Percentiles rank a stretch among this genome's conserved stretches.
These are phyloP conservation scores for Nymphicus hollandicus DNA, from an alignment of 2,113 vertebrate species.

Conservation along the genomic window DNA sequence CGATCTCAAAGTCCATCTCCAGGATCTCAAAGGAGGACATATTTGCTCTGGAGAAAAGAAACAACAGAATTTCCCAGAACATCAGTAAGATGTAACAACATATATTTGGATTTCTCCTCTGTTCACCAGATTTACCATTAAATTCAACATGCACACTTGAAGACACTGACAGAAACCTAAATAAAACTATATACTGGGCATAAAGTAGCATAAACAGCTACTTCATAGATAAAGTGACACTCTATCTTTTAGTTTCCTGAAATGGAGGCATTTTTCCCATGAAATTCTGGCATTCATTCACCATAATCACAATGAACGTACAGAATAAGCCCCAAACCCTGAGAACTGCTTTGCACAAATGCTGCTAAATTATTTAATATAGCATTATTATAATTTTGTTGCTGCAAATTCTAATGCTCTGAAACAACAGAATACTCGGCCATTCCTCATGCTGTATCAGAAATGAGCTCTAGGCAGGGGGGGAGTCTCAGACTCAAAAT, in stretches of 20 bases:
- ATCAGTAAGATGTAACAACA: background rate
- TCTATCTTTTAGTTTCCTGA: background rate
- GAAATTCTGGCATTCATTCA: background rate
- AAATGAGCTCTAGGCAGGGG: background rate
- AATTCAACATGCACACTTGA: background rate
- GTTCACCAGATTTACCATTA: background rate
- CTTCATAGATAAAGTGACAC: background rate
- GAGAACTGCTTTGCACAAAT: constrained; percentile 19
- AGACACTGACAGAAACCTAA: background rate
- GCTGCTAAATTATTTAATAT: constrained; percentile 52
- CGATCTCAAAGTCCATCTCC: constrained; percentile 90
- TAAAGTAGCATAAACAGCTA: background rate
- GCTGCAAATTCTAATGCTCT: background rate
- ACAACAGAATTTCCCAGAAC: background rate
- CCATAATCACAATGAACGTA: background rate
- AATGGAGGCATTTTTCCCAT: background rate
- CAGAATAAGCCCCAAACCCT: background rate
- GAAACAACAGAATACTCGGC: background rate
- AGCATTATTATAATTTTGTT: constrained; percentile 27
- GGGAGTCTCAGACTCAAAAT: background rate
- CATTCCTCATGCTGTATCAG: background rate
- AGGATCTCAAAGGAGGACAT: constrained; percentile 85
- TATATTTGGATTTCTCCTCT: background rate
- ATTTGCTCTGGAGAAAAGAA: constrained; percentile 73
- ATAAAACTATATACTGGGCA: background rate